Base-by-base conservation (phyloP, 2,113 vertebrate species). In the Megaceryle maxima region DNA sequence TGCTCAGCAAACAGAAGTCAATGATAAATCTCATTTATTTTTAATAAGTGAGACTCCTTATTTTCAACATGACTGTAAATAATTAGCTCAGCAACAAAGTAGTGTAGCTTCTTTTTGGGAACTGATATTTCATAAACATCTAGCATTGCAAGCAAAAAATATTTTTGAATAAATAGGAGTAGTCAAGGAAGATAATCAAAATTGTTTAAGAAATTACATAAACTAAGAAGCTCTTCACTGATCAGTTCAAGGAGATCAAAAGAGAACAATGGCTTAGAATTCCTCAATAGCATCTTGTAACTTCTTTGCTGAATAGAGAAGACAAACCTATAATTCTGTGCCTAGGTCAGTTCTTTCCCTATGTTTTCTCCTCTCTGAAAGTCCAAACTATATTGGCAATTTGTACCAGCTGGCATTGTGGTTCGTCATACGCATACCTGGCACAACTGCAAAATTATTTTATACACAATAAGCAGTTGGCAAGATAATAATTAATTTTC, bases 1-100 rank as follows among this genome's bases (percentile, higher is more conserved):
- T 62, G 67, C 83, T 95, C 74, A 82, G 62, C 63, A 89, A 93
- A 87, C 39, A 91, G 69, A 81, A 96, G 43, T 67, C 74, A 87
- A 33, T 59, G n/a, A 92, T 50, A 92, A 88, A 72, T 89, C 29
- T 93, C 21, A 87, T 93, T 87, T 60, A 88, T 92, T 93, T 96
- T 96, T 94, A 80, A 94, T 83, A 83, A 70, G 37, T 22, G 78
- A 90, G 56, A 43, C 31, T 68, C 59, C 37, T 91, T 91, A 75
- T 91, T 95, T 95, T 79, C 77, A 92, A 82, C 13, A 28, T 20
- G 24, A 76, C 67, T 92, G 43, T 46, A 90, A 77, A 77, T 83
- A 87, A 91, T 94, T 85, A 96, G 57, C 37, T 28, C 39, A 82
- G 57, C 8, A 84, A 84, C 41, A 76, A 88, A 81, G 35, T 37